Evolutionary conservation across 2,888 invertebrate genomes (phyloP).

Genomic region (Mythimna loreyi): DNA sequence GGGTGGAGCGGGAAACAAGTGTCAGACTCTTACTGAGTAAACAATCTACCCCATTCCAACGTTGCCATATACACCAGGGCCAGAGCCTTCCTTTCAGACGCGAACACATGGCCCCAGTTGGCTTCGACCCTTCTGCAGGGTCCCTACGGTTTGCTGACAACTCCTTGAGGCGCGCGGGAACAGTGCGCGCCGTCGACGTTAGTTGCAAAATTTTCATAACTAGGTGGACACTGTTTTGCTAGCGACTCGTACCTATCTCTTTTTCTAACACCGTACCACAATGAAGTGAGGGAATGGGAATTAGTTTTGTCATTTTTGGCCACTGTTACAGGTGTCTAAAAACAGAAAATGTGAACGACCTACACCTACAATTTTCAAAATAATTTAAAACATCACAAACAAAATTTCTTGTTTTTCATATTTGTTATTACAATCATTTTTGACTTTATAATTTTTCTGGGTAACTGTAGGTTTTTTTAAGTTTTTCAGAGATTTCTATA

Average conservation of each 20-base stretch:
- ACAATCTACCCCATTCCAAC: no score
- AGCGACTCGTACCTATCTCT: neutral
- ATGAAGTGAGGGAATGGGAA: neutral
- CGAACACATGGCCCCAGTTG: no score
- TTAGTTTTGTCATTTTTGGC: neutral
- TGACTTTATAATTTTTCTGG: conserved; percentile 12
- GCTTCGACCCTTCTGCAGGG: no score
- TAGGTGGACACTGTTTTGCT: neutral
- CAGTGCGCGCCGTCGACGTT: no score
- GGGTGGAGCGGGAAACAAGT: no score
- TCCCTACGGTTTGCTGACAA: no score
- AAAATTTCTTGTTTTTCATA: conserved; percentile 5
- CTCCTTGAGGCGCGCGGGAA: no score
- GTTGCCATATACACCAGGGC: no score
- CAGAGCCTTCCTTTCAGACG: no score
- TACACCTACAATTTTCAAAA: conserved; percentile 39
- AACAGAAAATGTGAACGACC: conserved; percentile 10
- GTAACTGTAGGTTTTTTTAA: conserved; percentile 2
- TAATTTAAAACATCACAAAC: conserved; percentile 12
- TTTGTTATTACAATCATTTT: conserved; percentile 17
- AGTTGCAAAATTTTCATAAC: neutral
- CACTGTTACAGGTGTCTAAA: neutral
- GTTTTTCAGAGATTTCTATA: conserved; percentile 22
- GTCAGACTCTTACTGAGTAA: no score
- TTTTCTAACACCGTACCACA: neutral